phyloP scores from a whole-genome alignment of 2,888 invertebrate species.

The Gastracanthus pulcherrimus region DNA sequence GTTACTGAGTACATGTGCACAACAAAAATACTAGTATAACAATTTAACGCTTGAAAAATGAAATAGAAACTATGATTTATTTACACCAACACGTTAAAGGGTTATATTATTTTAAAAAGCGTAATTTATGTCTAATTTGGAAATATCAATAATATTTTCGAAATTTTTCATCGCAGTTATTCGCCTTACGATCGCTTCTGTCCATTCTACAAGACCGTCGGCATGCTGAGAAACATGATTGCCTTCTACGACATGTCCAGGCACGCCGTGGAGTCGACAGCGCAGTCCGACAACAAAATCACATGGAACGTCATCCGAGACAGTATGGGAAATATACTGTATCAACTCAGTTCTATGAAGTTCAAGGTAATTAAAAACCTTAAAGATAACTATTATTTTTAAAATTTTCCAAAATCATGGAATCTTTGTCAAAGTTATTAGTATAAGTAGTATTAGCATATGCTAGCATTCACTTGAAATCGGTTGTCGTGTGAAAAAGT shows the following conservation, averaged over 20 bases:
- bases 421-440: too few relatives aligned
- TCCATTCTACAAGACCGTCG: constrained; percentile 99
- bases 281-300: constrained; percentile 99
- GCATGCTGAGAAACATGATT: constrained; percentile 99
- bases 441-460: not conserved
- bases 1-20: too few relatives aligned
- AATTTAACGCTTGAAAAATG: too few relatives aligned
- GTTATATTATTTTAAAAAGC: too few relatives aligned
- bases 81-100: too few relatives aligned
- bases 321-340: constrained; percentile 96
- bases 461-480: not conserved
- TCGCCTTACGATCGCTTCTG: constrained; percentile 98
- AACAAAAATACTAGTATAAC: too few relatives aligned
- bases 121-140: too few relatives aligned
- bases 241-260: constrained; percentile 98
- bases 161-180: constrained; percentile 80
- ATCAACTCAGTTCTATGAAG: constrained; percentile 99
- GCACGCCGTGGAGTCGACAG: constrained; percentile 98
- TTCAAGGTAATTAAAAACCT: constrained; percentile 86
- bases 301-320: constrained; percentile 99
- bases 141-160: not conserved
- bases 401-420: not conserved
- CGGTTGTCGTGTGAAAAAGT: not conserved
- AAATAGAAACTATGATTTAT: too few relatives aligned
- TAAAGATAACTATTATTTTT: not conserved